Evolutionary conservation across 2,888 invertebrate genomes (phyloP).

Genomic region (Colostygia pectinataria): DNA sequence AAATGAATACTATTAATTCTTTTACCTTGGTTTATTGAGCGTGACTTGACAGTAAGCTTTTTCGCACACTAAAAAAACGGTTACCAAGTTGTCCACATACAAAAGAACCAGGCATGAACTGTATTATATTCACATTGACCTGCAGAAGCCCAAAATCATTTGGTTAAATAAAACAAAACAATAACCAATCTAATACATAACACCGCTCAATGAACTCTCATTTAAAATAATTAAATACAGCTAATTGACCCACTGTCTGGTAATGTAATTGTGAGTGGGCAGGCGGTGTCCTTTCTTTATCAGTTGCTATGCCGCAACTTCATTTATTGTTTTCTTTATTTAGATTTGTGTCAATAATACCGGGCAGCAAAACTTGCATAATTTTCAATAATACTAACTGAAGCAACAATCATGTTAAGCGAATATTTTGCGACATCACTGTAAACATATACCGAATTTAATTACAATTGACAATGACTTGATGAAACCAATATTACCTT

Average conservation of each 20-base stretch:
- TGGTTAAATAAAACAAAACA: background rate
- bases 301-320: slow-evolving; percentile 31
- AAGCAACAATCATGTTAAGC: slow-evolving; percentile 47
- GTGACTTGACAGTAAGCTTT: too few relatives aligned
- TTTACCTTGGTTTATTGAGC: too few relatives aligned
- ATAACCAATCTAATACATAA: background rate
- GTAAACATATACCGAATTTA: slow-evolving; percentile 53
- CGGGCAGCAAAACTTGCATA: slow-evolving; percentile 45
- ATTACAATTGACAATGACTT: slow-evolving; percentile 55
- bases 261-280: slow-evolving; percentile 2
- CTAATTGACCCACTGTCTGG: slow-evolving; percentile 10
- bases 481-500: slow-evolving; percentile 76
- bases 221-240: slow-evolving; percentile 7
- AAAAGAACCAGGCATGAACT: too few relatives aligned
- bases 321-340: slow-evolving; percentile 43
- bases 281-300: slow-evolving; percentile 1
- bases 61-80: too few relatives aligned
- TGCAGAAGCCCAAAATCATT: slow-evolving; percentile 1
- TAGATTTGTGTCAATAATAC: slow-evolving; percentile 50
- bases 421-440: slow-evolving; percentile 62
- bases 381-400: slow-evolving; percentile 45
- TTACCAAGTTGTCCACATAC: too few relatives aligned
- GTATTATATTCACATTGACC: background rate
- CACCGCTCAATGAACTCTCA: background rate
- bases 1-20: too few relatives aligned